Base-by-base conservation (phyloP, 2,113 vertebrate genomes). In the Ailurus styani region DNA sequence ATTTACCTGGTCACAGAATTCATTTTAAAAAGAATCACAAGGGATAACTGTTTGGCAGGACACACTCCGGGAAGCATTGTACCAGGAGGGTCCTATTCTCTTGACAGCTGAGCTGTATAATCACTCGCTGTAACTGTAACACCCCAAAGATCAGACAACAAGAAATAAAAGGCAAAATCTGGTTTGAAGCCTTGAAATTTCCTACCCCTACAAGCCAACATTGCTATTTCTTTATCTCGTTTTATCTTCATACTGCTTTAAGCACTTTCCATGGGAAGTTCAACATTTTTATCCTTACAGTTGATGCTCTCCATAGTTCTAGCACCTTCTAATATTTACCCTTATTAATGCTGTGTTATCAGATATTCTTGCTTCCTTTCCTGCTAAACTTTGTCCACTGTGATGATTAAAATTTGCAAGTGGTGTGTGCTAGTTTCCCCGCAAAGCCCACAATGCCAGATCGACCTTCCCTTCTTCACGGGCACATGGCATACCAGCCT, bases 1-100 rank as follows among this genome's bases (percentile, higher is more conserved):
- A 82, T 25, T 82, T 87, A 37, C 25, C 75, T 82, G 20, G 85
- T 77, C n/a, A 95, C 37, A 55, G 64, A 96, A 94, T 12, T 66
- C 31, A 72, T 87, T 50, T 95, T 93, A 84, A 91, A 87, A 95
- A 60, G 73, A 82, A 87, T 95, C 78, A 37, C 40, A 79, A 37
- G 55, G 73, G 37, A 37, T 15, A 11, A 90, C 40, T 6, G 15
- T 68, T 88, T 40, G 68, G n/a, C 12, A 84, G 54, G 92, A 86
- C 52, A 89, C 1, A 25, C 37, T 81, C 31, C 52, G 68, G 75
- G 29, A 73, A 85, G 66, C 47, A 60, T 14, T 66, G 27, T n/a
- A 79, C 12, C 50, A 88, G 34, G 87, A 82, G 27, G 14, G 27
- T 27, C 75, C 45, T 68, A 37, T 77, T 62, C 64, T 86, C 72